Conservation (phyloP, 2,888 invertebrate genomes). For the Cryptocheilus praepositus region DNA sequence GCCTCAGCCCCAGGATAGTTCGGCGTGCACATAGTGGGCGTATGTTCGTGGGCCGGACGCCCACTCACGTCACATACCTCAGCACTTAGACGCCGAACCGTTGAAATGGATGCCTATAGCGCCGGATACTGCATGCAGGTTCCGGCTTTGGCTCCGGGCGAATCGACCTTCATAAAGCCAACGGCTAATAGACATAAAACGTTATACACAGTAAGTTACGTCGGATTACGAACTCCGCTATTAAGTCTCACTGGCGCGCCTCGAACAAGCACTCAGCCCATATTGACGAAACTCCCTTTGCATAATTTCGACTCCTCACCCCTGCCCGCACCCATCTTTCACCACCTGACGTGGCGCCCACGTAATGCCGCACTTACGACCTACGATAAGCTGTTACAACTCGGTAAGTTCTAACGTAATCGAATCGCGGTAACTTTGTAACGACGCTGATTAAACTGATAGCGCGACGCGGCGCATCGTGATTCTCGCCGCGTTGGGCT, state of each 20-base stretch:
- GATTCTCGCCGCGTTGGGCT: no score
- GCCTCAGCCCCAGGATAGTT: no score
- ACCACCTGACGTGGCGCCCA: neutral
- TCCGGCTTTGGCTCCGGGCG: no score
- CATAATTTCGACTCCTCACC: neutral
- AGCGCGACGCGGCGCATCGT: neutral
- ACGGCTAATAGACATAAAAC: constrained; percentile 7
- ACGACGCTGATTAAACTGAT: neutral
- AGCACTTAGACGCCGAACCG: no score
- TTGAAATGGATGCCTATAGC: no score
- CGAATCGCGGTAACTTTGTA: neutral
- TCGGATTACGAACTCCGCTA: neutral
- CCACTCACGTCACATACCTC: no score
- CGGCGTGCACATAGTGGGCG: no score
- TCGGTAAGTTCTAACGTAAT: neutral
- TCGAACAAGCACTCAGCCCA: neutral
- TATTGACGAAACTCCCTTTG: constrained; percentile 3
- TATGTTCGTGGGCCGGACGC: no score
- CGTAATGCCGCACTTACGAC: constrained; percentile 9
- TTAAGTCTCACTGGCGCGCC: constrained; percentile 2
- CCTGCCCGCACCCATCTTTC: neutral
- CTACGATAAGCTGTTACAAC: neutral
- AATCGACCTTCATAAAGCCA: no score
- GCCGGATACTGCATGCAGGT: no score
- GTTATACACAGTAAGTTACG: constrained; percentile 1